Evolutionary conservation across 2,888 invertebrate genomes (phyloP).

Genomic region (Xylota sylvarum): DNA sequence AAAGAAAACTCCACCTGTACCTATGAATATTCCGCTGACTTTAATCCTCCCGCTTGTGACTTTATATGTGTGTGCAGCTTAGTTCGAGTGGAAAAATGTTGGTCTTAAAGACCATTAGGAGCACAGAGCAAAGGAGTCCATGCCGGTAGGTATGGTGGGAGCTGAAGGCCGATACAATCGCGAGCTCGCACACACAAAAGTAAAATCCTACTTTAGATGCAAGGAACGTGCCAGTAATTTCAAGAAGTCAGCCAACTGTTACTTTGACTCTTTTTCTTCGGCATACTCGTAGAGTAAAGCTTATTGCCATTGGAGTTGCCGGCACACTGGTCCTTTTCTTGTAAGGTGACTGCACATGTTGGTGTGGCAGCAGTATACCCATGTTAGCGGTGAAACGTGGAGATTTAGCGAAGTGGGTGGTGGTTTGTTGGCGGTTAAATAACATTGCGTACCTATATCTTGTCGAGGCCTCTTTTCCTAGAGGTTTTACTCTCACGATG

Average conservation of each 20-base stretch:
- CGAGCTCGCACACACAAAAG: conserved; percentile 52
- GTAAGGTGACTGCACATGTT: conserved; percentile 34
- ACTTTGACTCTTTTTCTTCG: conserved; percentile 64
- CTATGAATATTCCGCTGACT: conserved; percentile 23
- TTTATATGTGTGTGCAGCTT: conserved; percentile 12
- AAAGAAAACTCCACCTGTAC: background rate
- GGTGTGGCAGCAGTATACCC: conserved; percentile 1
- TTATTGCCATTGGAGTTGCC: conserved; percentile 46
- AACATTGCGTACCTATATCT: conserved; percentile 30
- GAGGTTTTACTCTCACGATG: background rate
- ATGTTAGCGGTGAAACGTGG: conserved; percentile 19
- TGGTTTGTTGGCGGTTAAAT: conserved; percentile 48
- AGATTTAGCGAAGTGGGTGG: conserved; percentile 29
- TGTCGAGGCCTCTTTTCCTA: conserved; percentile 15
- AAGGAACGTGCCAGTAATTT: conserved; percentile 66
- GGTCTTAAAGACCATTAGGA: conserved; percentile 49
- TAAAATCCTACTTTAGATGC: conserved; percentile 66
- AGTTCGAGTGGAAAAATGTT: conserved; percentile 61
- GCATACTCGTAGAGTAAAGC: conserved; percentile 15
- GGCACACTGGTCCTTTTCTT: conserved; percentile 22
- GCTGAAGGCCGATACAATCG: conserved; percentile 41
- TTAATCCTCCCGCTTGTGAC: conserved; percentile 1
- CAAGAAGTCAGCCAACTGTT: conserved; percentile 74
- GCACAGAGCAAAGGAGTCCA: conserved; percentile 17
- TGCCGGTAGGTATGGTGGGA: background rate